These are phyloP conservation scores for Ischnura elegans DNA, from an alignment of 2,888 invertebrate species.

Conservation along the genomic window DNA sequence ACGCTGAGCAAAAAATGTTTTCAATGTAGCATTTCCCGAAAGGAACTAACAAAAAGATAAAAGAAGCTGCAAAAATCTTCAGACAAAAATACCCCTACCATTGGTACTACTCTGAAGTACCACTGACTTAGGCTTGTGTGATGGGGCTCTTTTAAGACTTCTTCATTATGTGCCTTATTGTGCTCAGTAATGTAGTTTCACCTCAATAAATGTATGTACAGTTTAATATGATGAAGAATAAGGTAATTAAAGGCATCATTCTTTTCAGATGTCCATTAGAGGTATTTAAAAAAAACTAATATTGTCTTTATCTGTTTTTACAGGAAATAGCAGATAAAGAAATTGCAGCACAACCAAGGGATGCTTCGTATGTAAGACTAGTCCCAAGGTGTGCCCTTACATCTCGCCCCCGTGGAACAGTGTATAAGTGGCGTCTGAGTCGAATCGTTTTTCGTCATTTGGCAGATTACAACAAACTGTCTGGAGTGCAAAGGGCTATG, in stretches of 20 bases:
- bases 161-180: no score
- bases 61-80: no score
- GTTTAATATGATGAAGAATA: not conserved
- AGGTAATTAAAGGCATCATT: not conserved
- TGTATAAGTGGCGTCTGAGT: constrained; percentile 91
- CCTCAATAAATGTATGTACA: no score
- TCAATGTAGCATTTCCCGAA: no score
- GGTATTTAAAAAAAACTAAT: not conserved
- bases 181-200: no score
- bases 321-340: constrained; percentile 83
- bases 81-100: no score
- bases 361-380: constrained; percentile 84
- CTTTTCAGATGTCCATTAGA: no score
- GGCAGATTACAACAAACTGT: constrained; percentile 95
- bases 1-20: no score
- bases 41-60: no score
- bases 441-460: constrained; percentile 94
- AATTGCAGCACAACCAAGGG: constrained; percentile 88
- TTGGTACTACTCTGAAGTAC: no score
- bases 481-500: constrained; percentile 96
- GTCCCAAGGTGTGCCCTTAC: constrained; percentile 92
- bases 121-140: no score
- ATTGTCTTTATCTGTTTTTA: not conserved
- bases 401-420: constrained; percentile 90
- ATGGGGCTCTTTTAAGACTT: no score